These are phyloP conservation scores for Coptotermes formosanus DNA, from an alignment of 1,140 invertebrate genomes.

Conservation along the genomic window DNA sequence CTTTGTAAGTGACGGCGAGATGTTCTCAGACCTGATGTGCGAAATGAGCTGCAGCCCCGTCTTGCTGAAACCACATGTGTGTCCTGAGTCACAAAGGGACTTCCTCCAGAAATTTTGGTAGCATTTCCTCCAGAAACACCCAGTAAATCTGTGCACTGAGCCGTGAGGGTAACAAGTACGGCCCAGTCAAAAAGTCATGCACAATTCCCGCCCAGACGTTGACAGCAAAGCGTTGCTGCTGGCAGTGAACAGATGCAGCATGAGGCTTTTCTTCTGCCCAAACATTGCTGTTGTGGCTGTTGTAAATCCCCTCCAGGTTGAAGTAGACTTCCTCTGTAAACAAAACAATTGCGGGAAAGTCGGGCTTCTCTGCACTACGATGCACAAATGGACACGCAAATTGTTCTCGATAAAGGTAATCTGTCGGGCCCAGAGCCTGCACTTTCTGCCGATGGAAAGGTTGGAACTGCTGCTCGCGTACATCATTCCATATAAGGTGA, in stretches of 20 bases:
- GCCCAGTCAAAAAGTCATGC: constrained; percentile 30
- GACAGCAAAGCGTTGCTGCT: constrained; percentile 35
- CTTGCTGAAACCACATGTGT: no score
- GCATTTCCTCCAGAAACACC: no score
- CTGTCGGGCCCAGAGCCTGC: constrained; percentile 8
- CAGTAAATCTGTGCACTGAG: not conserved
- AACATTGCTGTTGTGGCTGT: constrained; percentile 35
- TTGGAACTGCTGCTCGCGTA: no score
- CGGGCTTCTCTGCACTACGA: not conserved
- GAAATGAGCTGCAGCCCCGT: no score
- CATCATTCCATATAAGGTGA: no score
- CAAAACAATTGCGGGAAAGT: constrained; percentile 24
- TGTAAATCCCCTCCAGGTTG: constrained; percentile 34
- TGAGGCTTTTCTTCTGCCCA: constrained; percentile 37
- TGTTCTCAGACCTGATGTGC: no score
- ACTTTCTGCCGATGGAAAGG: constrained; percentile 31
- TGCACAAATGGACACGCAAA: constrained; percentile 16
- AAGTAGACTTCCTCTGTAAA: constrained; percentile 33
- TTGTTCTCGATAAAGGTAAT: constrained; percentile 13
- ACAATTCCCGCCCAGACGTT: constrained; percentile 38
- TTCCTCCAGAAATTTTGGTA: no score
- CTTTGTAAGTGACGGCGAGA: no score
- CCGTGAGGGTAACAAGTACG: not conserved
- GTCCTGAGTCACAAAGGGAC: no score
- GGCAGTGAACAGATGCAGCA: not conserved